A percentile compares a stretch with the other conserved stretches of the same genome.
These are phyloP conservation scores for Dendroctonus valens DNA, from an alignment of 1,140 invertebrate species.

Conservation along the genomic window DNA sequence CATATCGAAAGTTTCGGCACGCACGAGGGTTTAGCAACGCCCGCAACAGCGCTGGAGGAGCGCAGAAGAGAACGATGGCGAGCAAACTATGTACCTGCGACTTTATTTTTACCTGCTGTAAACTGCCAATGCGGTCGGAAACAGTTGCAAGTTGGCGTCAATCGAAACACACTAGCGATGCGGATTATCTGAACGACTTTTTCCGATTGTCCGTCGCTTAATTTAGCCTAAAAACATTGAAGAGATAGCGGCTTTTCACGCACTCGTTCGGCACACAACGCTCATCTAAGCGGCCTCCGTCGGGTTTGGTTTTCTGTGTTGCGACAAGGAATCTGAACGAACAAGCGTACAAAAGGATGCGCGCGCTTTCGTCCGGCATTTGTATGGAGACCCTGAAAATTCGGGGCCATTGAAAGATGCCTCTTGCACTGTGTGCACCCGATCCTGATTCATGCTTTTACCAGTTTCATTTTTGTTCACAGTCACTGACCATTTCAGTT, in stretches of 20 bases:
- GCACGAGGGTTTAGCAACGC: constrained; percentile 8
- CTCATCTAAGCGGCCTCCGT: constrained; percentile 30
- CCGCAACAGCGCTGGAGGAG: constrained; percentile 30
- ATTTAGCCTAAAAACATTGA: constrained; percentile 23
- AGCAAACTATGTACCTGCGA: constrained; percentile 34
- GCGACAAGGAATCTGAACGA: constrained; percentile 40
- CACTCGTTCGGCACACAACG: constrained; percentile 26
- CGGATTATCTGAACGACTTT: constrained; percentile 32
- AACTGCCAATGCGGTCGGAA: constrained; percentile 19
- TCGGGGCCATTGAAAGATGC: too few species aligned
- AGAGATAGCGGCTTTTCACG: constrained; percentile 33
- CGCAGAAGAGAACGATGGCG: constrained; percentile 34
- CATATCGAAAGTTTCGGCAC: not conserved
- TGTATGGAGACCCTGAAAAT: too few species aligned
- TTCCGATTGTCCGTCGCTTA: constrained; percentile 31
- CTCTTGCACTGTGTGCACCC: too few species aligned
- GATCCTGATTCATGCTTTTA: too few species aligned
- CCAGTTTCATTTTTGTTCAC: too few species aligned
- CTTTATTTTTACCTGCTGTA: constrained; percentile 36
- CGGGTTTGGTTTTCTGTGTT: constrained; percentile 43
- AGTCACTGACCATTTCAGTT: too few species aligned
- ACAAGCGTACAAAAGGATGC: constrained; percentile 22
- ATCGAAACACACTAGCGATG: constrained; percentile 2
- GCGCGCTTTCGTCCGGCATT: constrained; percentile 26
- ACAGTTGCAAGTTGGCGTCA: constrained; percentile 3